phyloP scores from a whole-genome alignment of 2,888 invertebrate species.

The Polietes domitor region DNA sequence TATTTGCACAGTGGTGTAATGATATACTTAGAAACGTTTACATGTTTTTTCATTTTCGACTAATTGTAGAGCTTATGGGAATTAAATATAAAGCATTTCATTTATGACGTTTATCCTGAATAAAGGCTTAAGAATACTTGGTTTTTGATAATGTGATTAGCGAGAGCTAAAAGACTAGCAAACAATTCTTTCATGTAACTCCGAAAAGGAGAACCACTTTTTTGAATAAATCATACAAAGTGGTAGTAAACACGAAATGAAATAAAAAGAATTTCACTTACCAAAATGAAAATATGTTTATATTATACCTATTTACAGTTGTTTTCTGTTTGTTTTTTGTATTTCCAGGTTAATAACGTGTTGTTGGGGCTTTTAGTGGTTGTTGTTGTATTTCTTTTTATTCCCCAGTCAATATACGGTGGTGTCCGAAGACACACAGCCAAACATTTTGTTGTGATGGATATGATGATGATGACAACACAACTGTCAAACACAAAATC shows the following conservation, averaged over 20 bases:
- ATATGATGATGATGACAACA: constrained; percentile 22
- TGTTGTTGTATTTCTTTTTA: too few species aligned
- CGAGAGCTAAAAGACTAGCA: too few species aligned
- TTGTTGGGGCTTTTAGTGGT: constrained; percentile 2
- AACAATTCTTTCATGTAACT: too few species aligned
- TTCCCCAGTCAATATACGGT: too few species aligned
- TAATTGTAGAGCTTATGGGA: too few species aligned
- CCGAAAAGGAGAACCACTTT: not conserved
- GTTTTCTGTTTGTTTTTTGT: constrained; percentile 18
- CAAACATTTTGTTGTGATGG: not conserved
- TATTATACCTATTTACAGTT: constrained; percentile 50
- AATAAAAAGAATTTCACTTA: constrained; percentile 47
- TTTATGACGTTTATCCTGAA: too few species aligned
- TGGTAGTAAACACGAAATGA: constrained; percentile 48
- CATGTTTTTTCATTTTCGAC: too few species aligned
- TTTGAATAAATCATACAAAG: constrained; percentile 18
- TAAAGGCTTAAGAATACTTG: too few species aligned
- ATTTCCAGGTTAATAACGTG: constrained; percentile 45
- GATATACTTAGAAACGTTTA: too few species aligned
- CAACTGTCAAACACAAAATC: not conserved
- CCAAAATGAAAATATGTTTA: constrained; percentile 47
- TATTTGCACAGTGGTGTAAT: too few species aligned
- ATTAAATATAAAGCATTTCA: too few species aligned
- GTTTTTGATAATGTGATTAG: too few species aligned
- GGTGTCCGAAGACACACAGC: not conserved